Evolutionary conservation across 2,797 vertebrate genomes (phyloP).

Genomic region (Anguilla obscura): DNA sequence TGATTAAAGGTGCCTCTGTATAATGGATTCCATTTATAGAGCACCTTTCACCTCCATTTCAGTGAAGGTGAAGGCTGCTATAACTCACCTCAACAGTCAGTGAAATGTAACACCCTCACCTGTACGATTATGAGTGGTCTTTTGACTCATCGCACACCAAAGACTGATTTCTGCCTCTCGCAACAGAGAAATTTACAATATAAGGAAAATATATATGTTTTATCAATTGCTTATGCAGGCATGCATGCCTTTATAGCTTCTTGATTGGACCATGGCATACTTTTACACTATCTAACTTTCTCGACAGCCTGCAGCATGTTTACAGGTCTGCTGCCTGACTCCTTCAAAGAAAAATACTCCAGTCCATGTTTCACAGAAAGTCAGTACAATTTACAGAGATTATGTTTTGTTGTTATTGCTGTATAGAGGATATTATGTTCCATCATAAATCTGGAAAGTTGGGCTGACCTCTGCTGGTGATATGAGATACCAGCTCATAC

Average conservation of each 20-base stretch:
- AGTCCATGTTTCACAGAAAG: background rate
- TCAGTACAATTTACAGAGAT: background rate
- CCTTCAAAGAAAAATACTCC: background rate
- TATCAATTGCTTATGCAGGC: too few relatives aligned
- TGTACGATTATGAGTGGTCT: background rate
- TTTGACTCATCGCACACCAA: background rate
- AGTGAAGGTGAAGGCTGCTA: background rate
- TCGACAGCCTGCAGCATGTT: background rate
- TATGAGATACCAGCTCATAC: too few relatives aligned
- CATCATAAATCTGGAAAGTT: background rate
- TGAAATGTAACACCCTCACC: background rate
- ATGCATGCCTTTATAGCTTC: background rate
- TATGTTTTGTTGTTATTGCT: background rate
- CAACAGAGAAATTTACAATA: too few relatives aligned
- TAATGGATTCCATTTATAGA: constrained; percentile 1
- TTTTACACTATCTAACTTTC: too few relatives aligned
- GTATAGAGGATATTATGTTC: background rate
- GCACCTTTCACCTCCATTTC: background rate
- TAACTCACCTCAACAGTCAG: background rate
- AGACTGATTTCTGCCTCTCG: too few relatives aligned
- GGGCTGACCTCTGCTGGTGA: constrained; percentile 3
- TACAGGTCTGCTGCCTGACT: background rate
- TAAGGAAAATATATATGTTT: too few relatives aligned
- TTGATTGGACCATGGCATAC: too few relatives aligned
- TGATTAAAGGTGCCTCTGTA: background rate